These are phyloP conservation scores for Synanthedon myopaeformis DNA, from an alignment of 2,888 invertebrate species.

Conservation along the genomic window DNA sequence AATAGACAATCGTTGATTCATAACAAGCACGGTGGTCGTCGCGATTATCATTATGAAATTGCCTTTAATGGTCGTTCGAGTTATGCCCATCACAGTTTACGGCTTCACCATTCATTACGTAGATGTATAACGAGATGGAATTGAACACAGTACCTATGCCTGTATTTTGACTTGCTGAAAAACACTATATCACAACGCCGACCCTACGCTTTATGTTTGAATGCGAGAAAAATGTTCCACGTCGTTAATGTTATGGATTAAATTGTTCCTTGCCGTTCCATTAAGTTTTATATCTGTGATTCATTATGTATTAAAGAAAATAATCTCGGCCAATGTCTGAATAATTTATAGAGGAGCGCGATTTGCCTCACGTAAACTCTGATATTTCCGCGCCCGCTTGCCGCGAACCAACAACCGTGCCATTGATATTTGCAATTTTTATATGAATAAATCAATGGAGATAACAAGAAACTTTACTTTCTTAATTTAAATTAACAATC, in stretches of 20 bases:
- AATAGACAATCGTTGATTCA: slow-evolving; percentile 3
- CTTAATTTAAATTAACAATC: too few relatives aligned
- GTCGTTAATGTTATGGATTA: too few relatives aligned
- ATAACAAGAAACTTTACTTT: too few relatives aligned
- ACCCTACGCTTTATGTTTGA: too few relatives aligned
- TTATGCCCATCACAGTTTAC: slow-evolving; percentile 5
- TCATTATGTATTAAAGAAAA: slow-evolving; percentile 12
- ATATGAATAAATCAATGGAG: too few relatives aligned
- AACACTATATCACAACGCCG: too few relatives aligned
- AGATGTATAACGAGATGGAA: not conserved
- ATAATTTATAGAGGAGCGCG: slow-evolving; percentile 8
- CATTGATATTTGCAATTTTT: not conserved
- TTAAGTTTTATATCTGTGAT: not conserved
- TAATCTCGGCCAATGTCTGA: slow-evolving; percentile 9
- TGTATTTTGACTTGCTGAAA: too few relatives aligned
- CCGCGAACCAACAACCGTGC: not conserved
- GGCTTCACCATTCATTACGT: slow-evolving; percentile 1
- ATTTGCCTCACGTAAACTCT: slow-evolving; percentile 8
- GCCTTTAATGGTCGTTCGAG: slow-evolving; percentile 12
- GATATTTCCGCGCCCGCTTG: slow-evolving; percentile 6
- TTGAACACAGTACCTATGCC: not conserved
- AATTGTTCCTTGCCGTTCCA: not conserved
- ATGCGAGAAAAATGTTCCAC: too few relatives aligned
- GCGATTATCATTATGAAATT: slow-evolving; percentile 19
- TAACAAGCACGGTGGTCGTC: slow-evolving; percentile 5